Evolutionary conservation across 2,888 invertebrate species (phyloP).

Genomic region (Onthophagus sagittarius): DNA sequence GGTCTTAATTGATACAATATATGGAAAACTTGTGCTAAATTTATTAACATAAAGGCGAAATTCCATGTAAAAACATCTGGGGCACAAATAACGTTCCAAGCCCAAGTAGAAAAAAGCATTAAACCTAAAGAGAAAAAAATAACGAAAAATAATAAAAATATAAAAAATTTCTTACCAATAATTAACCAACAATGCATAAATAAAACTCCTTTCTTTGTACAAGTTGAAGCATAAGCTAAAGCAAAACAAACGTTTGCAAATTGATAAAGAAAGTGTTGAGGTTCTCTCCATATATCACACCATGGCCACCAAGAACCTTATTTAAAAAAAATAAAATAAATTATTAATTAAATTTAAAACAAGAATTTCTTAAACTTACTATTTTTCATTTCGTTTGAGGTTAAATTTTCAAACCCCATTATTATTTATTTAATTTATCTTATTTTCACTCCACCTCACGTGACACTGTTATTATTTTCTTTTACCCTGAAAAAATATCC

Average conservation of each 20-base stretch:
- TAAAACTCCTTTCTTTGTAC: slow-evolving; percentile 72
- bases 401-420: background rate
- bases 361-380: background rate
- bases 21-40: slow-evolving; percentile 75
- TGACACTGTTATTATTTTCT: background rate
- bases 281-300: slow-evolving; percentile 70
- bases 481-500: background rate
- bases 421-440: background rate
- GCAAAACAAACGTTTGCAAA: slow-evolving; percentile 75
- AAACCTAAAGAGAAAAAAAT: slow-evolving; percentile 56
- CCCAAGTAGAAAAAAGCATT: slow-evolving; percentile 78
- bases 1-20: slow-evolving; percentile 78
- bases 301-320: slow-evolving; percentile 56
- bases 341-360: background rate
- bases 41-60: slow-evolving; percentile 76
- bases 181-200: slow-evolving; percentile 80
- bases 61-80: slow-evolving; percentile 88
- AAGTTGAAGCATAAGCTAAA: slow-evolving; percentile 75
- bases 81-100: slow-evolving; percentile 86
- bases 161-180: slow-evolving; percentile 57
- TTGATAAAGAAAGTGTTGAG: slow-evolving; percentile 72
- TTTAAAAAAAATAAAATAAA: slow-evolving; percentile 6
- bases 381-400: background rate
- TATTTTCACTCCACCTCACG: background rate
- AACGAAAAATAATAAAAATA: background rate